Evolutionary conservation across 64 coral and sea anemone species (phyloP), one percentile per base, ranked within the genome.

Genomic region (Stylophora pistillata): DNA sequence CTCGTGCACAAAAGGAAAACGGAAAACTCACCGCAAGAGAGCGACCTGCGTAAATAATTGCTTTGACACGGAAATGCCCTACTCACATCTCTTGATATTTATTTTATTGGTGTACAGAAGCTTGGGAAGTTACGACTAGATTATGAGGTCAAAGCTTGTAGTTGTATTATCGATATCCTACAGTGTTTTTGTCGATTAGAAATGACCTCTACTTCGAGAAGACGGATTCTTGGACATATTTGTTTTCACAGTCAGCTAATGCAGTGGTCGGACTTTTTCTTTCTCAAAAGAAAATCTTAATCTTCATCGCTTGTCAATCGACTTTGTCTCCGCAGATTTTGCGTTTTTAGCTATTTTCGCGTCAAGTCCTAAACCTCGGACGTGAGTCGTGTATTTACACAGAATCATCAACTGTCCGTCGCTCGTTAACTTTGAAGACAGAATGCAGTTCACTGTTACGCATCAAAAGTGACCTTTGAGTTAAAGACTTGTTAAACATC

Each of bases 21-120:
- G 30, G 41, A 47, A 84, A 59, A 66, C 72, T 71, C 76, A 71
- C 30, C 30, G 28, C 18, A 58, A 16, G 61, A 47, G 37, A 33
- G 23, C 78, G 58, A 33, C 77, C 33, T 79, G 33, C 52, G 28
- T 18, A 32, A 55, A 78, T 79, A 80, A 78, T 81, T 72, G 88
- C 33, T 89, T 79, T 63, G 53, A 56, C 78, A 89, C 78, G 76
- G 76, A 89, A 79, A 72, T 81, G 78, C 47, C 61, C n/a, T 63
- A 26, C 65, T 57, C 12, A 17, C 23, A 17, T 37, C 29, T 25
- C 9, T 32, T 57, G 28, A 47, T 81, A 89, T 79, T 89, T 79
- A 58, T 66, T 57, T 31, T 54, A 1, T 79, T 55, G 55, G 56
- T 25, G 26, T 26, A 4, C 31, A 27, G 47, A 80, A 79, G 72